These are phyloP conservation scores for Hormiphora californensis DNA, from an alignment of 37 sponge, comb jelly and placozoan genomes.

Conservation along the genomic window DNA sequence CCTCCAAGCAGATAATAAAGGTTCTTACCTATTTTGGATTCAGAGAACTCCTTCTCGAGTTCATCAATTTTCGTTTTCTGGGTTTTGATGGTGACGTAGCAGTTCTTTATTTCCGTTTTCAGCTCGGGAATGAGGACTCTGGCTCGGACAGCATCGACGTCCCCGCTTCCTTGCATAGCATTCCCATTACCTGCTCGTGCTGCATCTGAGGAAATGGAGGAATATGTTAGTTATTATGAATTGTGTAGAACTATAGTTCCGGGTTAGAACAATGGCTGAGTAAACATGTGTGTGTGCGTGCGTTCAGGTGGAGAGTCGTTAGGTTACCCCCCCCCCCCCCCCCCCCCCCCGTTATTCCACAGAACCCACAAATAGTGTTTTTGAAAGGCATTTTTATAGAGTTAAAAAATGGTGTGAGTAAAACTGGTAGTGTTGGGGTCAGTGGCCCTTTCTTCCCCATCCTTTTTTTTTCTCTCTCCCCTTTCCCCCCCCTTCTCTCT, in stretches of 20 bases:
- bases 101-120: conserved; percentile 25
- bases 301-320: too few species aligned
- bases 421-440: too few species aligned
- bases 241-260: too few species aligned
- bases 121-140: conserved; percentile 42
- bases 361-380: neutral
- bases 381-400: neutral
- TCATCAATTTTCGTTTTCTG: conserved; percentile 33
- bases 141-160: conserved; percentile 30
- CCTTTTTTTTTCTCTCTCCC: too few species aligned
- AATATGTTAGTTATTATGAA: too few species aligned
- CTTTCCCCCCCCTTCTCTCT: conserved; percentile 55
- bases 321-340: neutral
- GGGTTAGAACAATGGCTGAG: too few species aligned
- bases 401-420: too few species aligned
- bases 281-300: too few species aligned
- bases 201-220: conserved; percentile 15
- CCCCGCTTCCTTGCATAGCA: neutral
- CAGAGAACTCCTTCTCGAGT: conserved; percentile 14
- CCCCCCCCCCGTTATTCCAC: neutral
- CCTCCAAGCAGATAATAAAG: too few species aligned
- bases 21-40: conserved; percentile 11
- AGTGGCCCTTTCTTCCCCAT: too few species aligned
- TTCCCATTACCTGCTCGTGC: conserved; percentile 10
- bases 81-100: conserved; percentile 31